Evolutionary conservation across 2,113 vertebrate genomes (phyloP).

Genomic region (Tetrao urogallus): DNA sequence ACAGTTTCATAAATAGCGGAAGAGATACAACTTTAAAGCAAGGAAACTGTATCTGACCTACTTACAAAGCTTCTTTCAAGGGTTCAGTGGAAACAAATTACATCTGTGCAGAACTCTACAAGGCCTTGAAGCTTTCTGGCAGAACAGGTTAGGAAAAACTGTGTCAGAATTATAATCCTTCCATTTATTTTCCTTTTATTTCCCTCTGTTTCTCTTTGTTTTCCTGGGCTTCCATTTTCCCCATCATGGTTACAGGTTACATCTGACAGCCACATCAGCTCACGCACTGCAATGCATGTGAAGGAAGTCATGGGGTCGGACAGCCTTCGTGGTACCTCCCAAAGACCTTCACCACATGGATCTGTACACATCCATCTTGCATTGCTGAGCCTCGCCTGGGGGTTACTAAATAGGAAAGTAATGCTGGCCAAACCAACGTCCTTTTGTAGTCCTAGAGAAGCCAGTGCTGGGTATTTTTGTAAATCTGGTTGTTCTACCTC

Average conservation of each 20-base stretch:
- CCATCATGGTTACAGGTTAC: not conserved
- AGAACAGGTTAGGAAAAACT: conserved; percentile 43
- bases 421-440: not conserved
- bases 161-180: not conserved
- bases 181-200: conserved; percentile 24
- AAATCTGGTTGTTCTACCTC: not conserved
- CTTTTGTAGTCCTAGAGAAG: not conserved
- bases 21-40: not conserved
- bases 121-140: conserved; percentile 45
- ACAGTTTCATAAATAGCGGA: not conserved
- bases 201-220: not conserved
- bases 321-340: conserved; percentile 23
- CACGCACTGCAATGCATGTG: conserved; percentile 16
- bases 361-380: not conserved
- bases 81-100: conserved; percentile 32
- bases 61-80: conserved; percentile 21
- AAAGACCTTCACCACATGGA: not conserved
- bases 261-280: not conserved
- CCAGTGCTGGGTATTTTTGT: not conserved
- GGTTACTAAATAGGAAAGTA: not conserved
- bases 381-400: not conserved
- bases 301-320: not conserved
- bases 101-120: not conserved
- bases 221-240: not conserved
- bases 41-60: conserved; percentile 36